Conservation (phyloP, 2,113 vertebrate species). For the Hippotragus niger region DNA sequence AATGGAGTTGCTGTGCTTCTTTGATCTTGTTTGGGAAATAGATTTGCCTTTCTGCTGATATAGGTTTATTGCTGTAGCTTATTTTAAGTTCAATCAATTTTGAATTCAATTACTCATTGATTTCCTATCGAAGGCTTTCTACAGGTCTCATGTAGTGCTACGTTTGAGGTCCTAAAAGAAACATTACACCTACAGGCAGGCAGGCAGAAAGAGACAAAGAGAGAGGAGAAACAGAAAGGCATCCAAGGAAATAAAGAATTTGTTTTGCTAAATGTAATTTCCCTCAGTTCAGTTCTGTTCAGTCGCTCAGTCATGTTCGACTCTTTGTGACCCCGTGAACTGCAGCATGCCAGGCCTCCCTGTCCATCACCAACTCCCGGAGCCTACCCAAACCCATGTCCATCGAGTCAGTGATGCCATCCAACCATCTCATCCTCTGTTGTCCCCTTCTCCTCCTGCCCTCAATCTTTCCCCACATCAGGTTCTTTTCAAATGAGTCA, state of each 20-base stretch:
- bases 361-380: too few relatives aligned
- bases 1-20: not conserved
- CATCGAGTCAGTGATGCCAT: too few relatives aligned
- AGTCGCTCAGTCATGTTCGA: too few relatives aligned
- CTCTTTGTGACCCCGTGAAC: too few relatives aligned
- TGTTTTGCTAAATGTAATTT: not conserved
- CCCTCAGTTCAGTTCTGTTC: not conserved
- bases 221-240: not conserved
- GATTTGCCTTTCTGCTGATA: not conserved
- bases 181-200: not conserved
- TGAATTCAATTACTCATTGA: slow-evolving; percentile 1
- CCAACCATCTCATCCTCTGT: too few relatives aligned
- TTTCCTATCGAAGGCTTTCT: slow-evolving; percentile 27
- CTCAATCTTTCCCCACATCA: too few relatives aligned
- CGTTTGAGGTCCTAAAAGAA: not conserved
- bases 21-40: slow-evolving; percentile 19
- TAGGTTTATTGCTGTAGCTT: not conserved
- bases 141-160: not conserved
- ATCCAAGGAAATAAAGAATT: not conserved
- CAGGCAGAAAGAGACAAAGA: not conserved
- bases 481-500: too few relatives aligned
- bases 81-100: slow-evolving; percentile 7
- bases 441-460: too few relatives aligned
- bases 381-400: too few relatives aligned
- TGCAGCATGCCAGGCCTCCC: too few relatives aligned